Conservation (phyloP, 2,888 invertebrate genomes). For the Andrena fulva region DNA sequence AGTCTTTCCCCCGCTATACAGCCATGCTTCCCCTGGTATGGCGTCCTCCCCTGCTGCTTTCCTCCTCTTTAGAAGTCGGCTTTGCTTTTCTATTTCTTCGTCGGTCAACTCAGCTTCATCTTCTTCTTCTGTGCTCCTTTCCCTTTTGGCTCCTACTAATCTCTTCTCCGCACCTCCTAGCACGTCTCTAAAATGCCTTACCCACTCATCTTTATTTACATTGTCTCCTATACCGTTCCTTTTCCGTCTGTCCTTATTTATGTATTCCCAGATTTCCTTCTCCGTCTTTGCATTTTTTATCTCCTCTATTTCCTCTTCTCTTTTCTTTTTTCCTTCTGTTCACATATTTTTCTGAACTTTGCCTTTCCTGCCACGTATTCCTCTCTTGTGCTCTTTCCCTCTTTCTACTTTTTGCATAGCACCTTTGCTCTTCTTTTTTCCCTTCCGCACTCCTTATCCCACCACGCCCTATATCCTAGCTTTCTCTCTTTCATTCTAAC, state of each 20-base stretch:
- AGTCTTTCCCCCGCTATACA: not conserved
- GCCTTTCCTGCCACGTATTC: not conserved
- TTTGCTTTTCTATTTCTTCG: too few relatives aligned
- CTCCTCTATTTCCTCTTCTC: not conserved
- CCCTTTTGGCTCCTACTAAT: too few relatives aligned
- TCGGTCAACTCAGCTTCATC: too few relatives aligned
- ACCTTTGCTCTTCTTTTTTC: not conserved
- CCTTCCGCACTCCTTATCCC: not conserved
- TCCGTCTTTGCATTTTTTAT: not conserved
- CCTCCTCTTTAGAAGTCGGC: too few relatives aligned
- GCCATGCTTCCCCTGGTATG: not conserved
- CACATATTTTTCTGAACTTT: not conserved
- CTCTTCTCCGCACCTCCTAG: too few relatives aligned
- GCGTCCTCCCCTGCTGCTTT: too few relatives aligned
- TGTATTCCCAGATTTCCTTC: not conserved
- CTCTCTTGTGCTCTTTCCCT: not conserved
- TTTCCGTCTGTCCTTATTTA: not conserved
- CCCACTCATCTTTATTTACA: not conserved
- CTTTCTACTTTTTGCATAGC: not conserved
- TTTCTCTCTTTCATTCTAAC: not conserved
- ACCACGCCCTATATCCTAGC: not conserved
- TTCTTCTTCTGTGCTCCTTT: not conserved
- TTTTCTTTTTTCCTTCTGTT: not conserved
- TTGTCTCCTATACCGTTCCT: not conserved
- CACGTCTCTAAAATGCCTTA: not conserved